A percentile compares a stretch with the other conserved stretches of the same genome.
Conservation (phyloP, 2,113 vertebrate genomes). For the Mustela nigripes region DNA sequence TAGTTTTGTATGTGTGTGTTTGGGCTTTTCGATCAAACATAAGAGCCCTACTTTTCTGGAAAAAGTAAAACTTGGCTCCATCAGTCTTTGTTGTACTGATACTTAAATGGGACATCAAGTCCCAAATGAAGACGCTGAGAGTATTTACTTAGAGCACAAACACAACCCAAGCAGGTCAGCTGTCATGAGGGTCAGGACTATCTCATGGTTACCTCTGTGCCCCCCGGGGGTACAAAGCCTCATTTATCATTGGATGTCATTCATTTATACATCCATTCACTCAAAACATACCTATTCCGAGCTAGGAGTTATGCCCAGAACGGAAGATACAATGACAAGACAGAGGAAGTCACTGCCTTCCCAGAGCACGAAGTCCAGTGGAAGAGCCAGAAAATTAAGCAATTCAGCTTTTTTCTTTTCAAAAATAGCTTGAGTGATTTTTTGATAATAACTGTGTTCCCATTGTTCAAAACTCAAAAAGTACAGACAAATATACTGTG, state of each 20-base stretch:
- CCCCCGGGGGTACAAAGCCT: neutral
- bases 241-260: neutral
- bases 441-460: neutral
- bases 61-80: constrained; percentile 14
- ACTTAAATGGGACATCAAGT: neutral
- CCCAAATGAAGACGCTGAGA: neutral
- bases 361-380: neutral
- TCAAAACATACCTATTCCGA: neutral
- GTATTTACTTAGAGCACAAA: neutral
- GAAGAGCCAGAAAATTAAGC: neutral
- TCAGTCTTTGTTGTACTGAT: neutral
- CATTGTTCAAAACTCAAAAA: constrained; percentile 22
- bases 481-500: constrained; percentile 13
- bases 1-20: neutral
- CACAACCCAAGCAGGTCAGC: neutral
- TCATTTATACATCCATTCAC: neutral
- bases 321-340: neutral
- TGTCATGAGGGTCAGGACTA: neutral
- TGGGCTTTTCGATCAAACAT: constrained; percentile 30
- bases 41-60: neutral
- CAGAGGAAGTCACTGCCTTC: neutral
- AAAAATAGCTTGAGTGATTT: constrained; percentile 30
- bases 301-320: neutral
- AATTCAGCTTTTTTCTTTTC: neutral
- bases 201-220: neutral